These are phyloP conservation scores for Glaucidium brasilianum DNA, from an alignment of 2,113 vertebrate species.

Conservation along the genomic window DNA sequence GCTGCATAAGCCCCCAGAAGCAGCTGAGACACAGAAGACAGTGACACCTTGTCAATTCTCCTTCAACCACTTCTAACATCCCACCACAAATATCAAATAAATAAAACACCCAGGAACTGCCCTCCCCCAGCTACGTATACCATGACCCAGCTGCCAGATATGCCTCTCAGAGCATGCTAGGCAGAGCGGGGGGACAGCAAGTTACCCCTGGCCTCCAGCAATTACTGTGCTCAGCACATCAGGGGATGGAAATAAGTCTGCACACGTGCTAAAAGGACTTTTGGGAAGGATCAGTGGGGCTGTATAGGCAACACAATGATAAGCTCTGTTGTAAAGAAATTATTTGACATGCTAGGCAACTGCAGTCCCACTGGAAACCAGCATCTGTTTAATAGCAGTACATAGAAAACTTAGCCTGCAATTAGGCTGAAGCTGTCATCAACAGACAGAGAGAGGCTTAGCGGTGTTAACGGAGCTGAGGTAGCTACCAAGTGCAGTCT, in stretches of 20 bases:
- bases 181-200: neutral
- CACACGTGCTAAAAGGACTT: constrained; percentile 63
- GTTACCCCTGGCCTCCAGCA: constrained; percentile 25
- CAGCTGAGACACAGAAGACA: constrained; percentile 72
- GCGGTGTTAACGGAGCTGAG: constrained; percentile 40
- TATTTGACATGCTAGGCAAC: constrained; percentile 64
- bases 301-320: constrained; percentile 52
- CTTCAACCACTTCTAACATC: constrained; percentile 32
- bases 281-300: constrained; percentile 54
- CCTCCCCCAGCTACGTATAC: neutral
- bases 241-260: constrained; percentile 43
- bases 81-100: neutral
- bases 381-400: constrained; percentile 33
- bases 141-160: constrained; percentile 49
- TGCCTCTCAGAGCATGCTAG: neutral
- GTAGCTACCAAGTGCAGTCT: constrained; percentile 37
- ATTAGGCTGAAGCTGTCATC: constrained; percentile 61
- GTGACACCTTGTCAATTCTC: constrained; percentile 68
- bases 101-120: constrained; percentile 6
- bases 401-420: constrained; percentile 21
- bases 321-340: constrained; percentile 67
- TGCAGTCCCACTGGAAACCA: constrained; percentile 51
- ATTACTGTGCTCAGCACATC: constrained; percentile 27
- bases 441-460: constrained; percentile 39
- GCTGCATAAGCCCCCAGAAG: constrained; percentile 56